Conservation (phyloP, 2,797 vertebrate species). For the Tamandua tetradactyla region DNA sequence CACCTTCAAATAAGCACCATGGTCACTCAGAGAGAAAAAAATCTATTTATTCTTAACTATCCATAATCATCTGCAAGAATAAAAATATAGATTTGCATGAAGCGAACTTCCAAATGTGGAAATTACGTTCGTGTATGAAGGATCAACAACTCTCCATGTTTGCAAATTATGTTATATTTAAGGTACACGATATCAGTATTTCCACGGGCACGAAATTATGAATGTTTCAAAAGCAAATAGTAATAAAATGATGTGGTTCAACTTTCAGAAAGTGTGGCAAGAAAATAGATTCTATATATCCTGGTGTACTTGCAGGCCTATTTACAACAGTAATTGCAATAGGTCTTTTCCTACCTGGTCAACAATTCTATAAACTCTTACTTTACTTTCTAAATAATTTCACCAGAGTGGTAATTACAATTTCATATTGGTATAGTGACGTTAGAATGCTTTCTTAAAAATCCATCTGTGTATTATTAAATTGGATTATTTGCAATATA, state of each 20-base stretch:
- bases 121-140: background rate
- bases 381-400: slow-evolving; percentile 9
- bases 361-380: background rate
- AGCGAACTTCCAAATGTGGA: background rate
- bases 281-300: background rate
- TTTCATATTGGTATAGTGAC: background rate
- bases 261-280: background rate
- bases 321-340: background rate
- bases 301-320: background rate
- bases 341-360: background rate
- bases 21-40: background rate
- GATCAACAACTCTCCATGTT: background rate
- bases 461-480: background rate
- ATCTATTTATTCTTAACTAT: background rate
- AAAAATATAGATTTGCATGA: background rate
- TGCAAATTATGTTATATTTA: background rate
- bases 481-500: background rate
- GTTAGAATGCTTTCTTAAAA: background rate
- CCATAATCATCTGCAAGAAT: background rate
- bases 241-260: background rate
- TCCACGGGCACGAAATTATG: background rate
- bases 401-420: background rate
- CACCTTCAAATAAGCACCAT: background rate
- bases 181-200: background rate
- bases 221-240: slow-evolving; percentile 27